These are phyloP conservation scores for Ctenochaetus hawaiiensis DNA, from an alignment of 2,797 vertebrate species.

Conservation along the genomic window DNA sequence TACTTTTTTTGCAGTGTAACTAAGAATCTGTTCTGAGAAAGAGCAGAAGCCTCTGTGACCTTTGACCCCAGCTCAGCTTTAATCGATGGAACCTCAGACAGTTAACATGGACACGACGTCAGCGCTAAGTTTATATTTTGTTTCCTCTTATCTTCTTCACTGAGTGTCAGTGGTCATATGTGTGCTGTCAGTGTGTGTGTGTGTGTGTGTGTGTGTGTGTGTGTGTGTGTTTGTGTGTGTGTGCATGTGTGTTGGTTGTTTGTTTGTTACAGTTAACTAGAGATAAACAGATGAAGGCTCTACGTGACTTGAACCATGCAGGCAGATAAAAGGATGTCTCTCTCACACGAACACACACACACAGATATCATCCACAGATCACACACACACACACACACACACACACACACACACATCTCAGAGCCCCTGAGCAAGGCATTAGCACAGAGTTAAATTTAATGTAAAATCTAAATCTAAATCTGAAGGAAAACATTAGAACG, in stretches of 20 bases:
- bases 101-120: neutral
- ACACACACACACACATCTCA: neutral
- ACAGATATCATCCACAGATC: neutral
- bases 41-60: neutral
- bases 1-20: no score
- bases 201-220: neutral
- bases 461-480: neutral
- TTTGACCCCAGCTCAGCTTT: neutral
- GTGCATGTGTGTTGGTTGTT: constrained; percentile 30
- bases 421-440: neutral
- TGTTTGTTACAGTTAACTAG: constrained; percentile 31
- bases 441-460: neutral
- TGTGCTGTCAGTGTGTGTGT: neutral
- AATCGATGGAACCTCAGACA: neutral
- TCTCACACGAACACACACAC: neutral
- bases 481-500: neutral
- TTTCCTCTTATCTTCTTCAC: neutral
- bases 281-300: constrained; percentile 48
- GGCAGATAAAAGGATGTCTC: neutral
- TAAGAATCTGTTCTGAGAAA: no score
- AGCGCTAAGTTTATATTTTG: neutral
- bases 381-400: neutral
- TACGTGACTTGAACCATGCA: constrained; percentile 61
- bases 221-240: constrained; percentile 6
- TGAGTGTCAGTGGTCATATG: neutral